These are phyloP conservation scores for Sebastes umbrosus DNA, from an alignment of 2,797 vertebrate genomes.

Conservation along the genomic window DNA sequence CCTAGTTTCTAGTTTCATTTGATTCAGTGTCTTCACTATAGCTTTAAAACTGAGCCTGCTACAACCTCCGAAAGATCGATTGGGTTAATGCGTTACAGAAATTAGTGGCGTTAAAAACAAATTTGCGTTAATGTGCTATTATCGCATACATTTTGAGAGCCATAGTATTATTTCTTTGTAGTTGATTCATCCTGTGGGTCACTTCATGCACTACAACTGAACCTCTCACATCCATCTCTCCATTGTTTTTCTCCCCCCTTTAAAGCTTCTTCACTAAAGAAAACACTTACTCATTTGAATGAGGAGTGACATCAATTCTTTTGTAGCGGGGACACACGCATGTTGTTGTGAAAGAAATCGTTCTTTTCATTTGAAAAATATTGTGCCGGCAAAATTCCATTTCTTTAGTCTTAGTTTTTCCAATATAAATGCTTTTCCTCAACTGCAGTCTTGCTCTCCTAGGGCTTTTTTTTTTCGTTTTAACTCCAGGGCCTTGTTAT, in stretches of 20 bases:
- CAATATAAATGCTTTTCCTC: constrained; percentile 18
- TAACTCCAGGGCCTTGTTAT: constrained; percentile 65
- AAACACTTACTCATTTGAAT: not conserved
- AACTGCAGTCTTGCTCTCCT: constrained; percentile 18
- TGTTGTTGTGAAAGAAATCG: constrained; percentile 13
- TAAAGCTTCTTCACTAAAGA: not conserved
- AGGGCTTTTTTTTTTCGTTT: not conserved
- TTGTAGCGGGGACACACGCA: not conserved
- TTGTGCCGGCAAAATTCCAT: not conserved
- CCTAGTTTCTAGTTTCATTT: too few relatives aligned
- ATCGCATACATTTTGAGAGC: too few relatives aligned
- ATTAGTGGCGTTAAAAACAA: too few relatives aligned
- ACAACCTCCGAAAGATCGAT: too few relatives aligned
- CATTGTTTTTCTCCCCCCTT: not conserved
- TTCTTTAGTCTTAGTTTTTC: constrained; percentile 7
- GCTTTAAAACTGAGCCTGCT: too few relatives aligned
- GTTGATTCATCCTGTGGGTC: not conserved
- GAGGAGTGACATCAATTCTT: not conserved
- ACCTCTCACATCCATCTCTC: not conserved
- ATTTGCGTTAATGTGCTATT: too few relatives aligned
- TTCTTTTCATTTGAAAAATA: constrained; percentile 20
- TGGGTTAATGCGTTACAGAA: too few relatives aligned
- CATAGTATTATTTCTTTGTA: not conserved
- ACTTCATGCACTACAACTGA: not conserved
- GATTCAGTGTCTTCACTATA: too few relatives aligned